Percentiles rank a stretch among this genome's conserved stretches.
phyloP scores from a whole-genome alignment of 2,113 vertebrate species.

The Lycocorax pyrrhopterus region DNA sequence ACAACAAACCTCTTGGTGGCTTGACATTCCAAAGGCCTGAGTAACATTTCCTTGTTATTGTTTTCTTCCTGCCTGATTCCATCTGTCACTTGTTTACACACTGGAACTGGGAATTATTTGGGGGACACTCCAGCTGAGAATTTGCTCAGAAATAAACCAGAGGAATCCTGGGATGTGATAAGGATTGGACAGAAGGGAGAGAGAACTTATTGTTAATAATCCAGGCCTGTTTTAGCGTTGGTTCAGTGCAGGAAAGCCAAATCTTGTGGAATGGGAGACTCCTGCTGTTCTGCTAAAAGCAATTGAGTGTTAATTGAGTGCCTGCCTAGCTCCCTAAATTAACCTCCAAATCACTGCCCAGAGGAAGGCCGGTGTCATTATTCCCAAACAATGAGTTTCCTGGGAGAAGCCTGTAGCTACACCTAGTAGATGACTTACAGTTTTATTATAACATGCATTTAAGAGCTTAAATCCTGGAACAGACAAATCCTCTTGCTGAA shows the following conservation, averaged over 20 bases:
- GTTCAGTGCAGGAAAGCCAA: background rate
- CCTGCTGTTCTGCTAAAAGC: background rate
- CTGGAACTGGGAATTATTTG: background rate
- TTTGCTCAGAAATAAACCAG: background rate
- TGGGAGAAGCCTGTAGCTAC: background rate
- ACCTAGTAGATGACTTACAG: background rate
- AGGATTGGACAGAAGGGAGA: background rate
- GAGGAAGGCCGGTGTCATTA: background rate
- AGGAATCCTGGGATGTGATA: background rate
- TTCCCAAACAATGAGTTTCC: background rate
- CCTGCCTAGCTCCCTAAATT: background rate
- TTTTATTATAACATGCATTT: background rate
- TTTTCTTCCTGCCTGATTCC: background rate
- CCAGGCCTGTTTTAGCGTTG: background rate
- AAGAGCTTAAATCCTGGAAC: background rate
- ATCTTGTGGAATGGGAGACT: background rate
- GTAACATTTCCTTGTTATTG: background rate
- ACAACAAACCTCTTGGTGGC: background rate
- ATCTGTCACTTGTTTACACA: background rate
- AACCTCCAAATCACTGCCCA: background rate
- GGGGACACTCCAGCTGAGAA: background rate
- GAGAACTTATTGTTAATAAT: background rate
- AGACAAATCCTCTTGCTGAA: background rate
- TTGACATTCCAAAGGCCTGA: background rate
- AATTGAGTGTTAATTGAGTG: background rate